Evolutionary conservation across 2,797 vertebrate genomes (phyloP), one percentile per base, ranked within the genome.

Genomic region (Crypturellus tataupa): DNA sequence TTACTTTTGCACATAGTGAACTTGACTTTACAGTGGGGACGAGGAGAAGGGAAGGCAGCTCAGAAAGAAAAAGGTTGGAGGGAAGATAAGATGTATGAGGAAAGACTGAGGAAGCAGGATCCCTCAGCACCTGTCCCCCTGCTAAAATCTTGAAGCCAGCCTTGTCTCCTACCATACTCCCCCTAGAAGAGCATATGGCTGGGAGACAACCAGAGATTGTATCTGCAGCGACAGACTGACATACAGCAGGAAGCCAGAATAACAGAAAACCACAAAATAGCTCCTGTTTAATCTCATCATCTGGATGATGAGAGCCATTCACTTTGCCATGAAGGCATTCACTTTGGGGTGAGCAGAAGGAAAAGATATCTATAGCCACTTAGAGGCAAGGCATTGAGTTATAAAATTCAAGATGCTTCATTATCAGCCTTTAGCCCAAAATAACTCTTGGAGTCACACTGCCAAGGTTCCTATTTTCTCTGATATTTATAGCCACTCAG

Each of bases 241-340:
- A 92, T 59, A 46, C 21, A 75, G n/a, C 62, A 92, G 72, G 78
- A 94, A 92, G 58, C 46, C 81, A 89, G 76, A 63, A 87, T 93
- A 93, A 24, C 20, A 81, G 77, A 85, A 76, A 87, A 69, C 39
- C 58, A 19, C 65, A 91, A 90, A 85, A 1, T n/a, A 95, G 31
- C 89, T 88, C 46, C 85, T 93, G 82, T 56, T 95, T 84, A 84
- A 92, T 73, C 33, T 60, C 70, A 64, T 80, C 35, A 81, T 90
- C 67, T 91, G n/a, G n/a, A n/a, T n/a, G n/a, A n/a, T n/a, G n/a
- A n/a, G n/a, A n/a, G n/a, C n/a, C n/a, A n/a, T n/a, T n/a, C n/a
- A n/a, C n/a, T n/a, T n/a, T n/a, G n/a, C n/a, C n/a, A 95, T 0
- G 2, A 15, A 47, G 27, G 27, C 81, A 67, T 64, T 85, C 31